These are phyloP conservation scores for Marmota flaviventris DNA, from an alignment of 2,113 vertebrate genomes.

Conservation along the genomic window DNA sequence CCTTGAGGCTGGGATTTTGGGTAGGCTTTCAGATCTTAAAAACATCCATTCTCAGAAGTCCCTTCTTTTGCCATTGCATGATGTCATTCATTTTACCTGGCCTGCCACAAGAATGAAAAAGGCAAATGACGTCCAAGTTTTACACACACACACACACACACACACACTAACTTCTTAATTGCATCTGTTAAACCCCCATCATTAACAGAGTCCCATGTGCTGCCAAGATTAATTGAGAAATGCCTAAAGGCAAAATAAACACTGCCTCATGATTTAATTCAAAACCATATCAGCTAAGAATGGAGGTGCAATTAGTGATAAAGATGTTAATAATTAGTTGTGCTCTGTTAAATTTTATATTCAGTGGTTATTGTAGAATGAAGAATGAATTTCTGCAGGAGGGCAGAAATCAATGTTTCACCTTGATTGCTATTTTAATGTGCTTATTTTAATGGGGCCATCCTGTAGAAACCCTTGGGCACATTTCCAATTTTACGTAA, in stretches of 20 bases:
- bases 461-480: slow-evolving; percentile 71
- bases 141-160: neutral
- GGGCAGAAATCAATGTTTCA: slow-evolving; percentile 75
- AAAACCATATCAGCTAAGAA: slow-evolving; percentile 68
- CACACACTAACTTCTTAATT: slow-evolving; percentile 69
- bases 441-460: slow-evolving; percentile 74
- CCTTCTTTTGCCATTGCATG: slow-evolving; percentile 49
- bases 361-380: slow-evolving; percentile 54
- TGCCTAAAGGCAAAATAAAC: slow-evolving; percentile 82
- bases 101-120: slow-evolving; percentile 70
- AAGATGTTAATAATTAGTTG: slow-evolving; percentile 83
- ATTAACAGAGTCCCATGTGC: slow-evolving; percentile 68
- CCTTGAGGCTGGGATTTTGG: slow-evolving; percentile 14
- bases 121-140: slow-evolving; percentile 72
- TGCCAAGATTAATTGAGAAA: slow-evolving; percentile 80
- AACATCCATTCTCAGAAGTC: neutral
- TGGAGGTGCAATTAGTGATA: slow-evolving; percentile 72
- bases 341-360: slow-evolving; percentile 72
- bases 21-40: slow-evolving; percentile 53
- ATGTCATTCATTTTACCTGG: slow-evolving; percentile 82
- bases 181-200: slow-evolving; percentile 61
- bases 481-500: slow-evolving; percentile 68
- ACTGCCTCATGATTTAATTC: slow-evolving; percentile 65
- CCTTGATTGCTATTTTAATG: slow-evolving; percentile 78
- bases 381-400: slow-evolving; percentile 75